Base-by-base conservation (phyloP, 2,888 invertebrate species). In the Strigamia maritima region DNA sequence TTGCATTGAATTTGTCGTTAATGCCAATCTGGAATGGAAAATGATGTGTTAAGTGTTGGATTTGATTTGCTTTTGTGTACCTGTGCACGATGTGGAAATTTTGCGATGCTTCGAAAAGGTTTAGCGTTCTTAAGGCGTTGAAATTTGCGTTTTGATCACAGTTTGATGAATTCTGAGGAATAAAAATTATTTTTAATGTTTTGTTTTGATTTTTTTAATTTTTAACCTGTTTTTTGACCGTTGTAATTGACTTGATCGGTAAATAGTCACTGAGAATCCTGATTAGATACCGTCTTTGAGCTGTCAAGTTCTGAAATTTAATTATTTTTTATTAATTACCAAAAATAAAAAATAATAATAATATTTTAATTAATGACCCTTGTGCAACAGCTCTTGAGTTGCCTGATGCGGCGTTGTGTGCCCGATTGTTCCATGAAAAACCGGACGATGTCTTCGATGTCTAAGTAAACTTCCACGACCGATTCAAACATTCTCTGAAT, bases 401-500 rank as follows among this genome's bases (percentile, higher is more conserved):
- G 60, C 22, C 60, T 24, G n/a, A 60, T 10, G 19, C 60, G 60
- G 22, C 22, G 22, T 19, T 60, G 24, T 4, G 60, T 60, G 60
- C 60, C 60, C 19, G 60, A 60, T 60, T 60, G 60, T 12, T 60
- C 60, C 60, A 60, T 60, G 24, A 60, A 60, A 60, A 60, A 60
- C 10, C 60, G 60, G 24, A 60, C 60, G 19, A 24, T 22, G 22
- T 60, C 60, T 24, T 60, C 60, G 24, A 60, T n/a, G 24, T 60
- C 60, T 60, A 60, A 60, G 19, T 60, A 60, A 24, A 60, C 60
- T 60, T 60, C 60, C 60, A 60, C 60, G 22, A 60, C 60, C 60
- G 60, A 10, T 24, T 60, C 60, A 60, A 60, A 60, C 60, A 60
- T 60, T 19, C 60, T 60, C 60, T 60, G 19, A 60, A 60, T 60